Evolutionary conservation across 1,140 invertebrate species (phyloP).

Genomic region (Apocrypta bakeri): DNA sequence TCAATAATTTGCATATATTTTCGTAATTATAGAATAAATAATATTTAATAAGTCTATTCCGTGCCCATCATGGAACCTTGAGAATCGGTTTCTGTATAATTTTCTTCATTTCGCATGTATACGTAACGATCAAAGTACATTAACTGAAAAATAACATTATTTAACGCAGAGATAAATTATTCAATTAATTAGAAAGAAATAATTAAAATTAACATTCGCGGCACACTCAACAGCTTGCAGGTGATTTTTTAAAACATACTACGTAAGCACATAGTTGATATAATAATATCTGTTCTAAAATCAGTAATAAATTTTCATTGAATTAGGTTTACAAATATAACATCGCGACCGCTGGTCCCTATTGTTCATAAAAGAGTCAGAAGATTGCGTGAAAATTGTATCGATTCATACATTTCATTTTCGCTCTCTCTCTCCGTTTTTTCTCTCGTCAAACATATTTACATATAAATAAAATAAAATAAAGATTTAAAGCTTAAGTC

Average conservation of each 20-base stretch:
- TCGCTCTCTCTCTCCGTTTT: background rate
- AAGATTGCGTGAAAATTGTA: constrained; percentile 33
- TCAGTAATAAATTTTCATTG: background rate
- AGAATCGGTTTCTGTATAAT: background rate
- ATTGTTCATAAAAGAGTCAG: constrained; percentile 40
- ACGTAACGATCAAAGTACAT: background rate
- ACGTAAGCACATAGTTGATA: background rate
- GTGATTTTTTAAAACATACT: background rate
- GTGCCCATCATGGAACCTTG: background rate
- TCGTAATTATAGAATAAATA: too few relatives aligned
- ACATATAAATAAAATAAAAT: constrained; percentile 16
- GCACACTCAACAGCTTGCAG: background rate
- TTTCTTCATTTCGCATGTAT: background rate
- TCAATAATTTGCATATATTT: too few relatives aligned
- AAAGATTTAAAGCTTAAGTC: background rate
- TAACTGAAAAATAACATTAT: background rate
- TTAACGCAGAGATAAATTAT: background rate
- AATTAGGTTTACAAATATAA: background rate
- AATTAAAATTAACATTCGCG: background rate
- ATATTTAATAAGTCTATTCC: background rate
- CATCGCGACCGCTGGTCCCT: constrained; percentile 31
- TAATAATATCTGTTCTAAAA: background rate
- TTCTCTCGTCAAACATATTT: constrained; percentile 30
- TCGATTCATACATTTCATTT: constrained; percentile 1
- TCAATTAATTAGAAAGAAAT: background rate